A percentile compares a stretch with the other conserved stretches of the same genome.
phyloP scores from a whole-genome alignment of 2,797 vertebrate genomes.

The Acanthurus tractus region DNA sequence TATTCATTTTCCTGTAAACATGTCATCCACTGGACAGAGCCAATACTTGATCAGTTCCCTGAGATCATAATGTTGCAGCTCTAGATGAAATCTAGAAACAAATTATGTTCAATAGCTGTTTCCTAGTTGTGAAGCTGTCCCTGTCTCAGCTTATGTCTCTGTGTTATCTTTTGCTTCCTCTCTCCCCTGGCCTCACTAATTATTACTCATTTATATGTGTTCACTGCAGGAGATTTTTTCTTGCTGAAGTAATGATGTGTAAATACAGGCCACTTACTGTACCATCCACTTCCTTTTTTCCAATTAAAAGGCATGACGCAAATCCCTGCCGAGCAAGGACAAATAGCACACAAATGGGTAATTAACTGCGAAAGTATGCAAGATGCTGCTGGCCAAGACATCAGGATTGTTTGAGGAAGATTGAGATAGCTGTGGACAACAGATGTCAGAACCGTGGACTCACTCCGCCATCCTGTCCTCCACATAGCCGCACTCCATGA shows the following conservation, averaged over 20 bases:
- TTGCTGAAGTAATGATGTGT: constrained; percentile 66
- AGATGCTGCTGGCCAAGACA: constrained; percentile 35
- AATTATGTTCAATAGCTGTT: constrained; percentile 4
- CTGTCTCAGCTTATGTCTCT: not conserved
- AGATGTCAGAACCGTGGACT: constrained; percentile 2
- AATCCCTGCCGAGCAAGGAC: constrained; percentile 65
- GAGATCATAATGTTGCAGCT: constrained; percentile 24
- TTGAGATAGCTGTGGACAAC: constrained; percentile 12
- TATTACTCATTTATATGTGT: constrained; percentile 62
- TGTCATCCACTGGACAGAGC: not conserved
- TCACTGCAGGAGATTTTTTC: constrained; percentile 60
- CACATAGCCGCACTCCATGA: not conserved
- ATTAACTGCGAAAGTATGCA: constrained; percentile 50
- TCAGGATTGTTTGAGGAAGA: constrained; percentile 43
- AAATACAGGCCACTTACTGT: constrained; percentile 67
- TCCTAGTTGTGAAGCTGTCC: constrained; percentile 8
- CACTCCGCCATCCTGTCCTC: not conserved
- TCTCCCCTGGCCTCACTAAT: constrained; percentile 46
- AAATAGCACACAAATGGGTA: constrained; percentile 56
- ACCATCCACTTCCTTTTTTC: constrained; percentile 68
- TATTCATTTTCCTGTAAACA: constrained; percentile 13
- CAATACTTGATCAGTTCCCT: constrained; percentile 8
- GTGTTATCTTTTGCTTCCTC: not conserved
- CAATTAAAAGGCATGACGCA: constrained; percentile 68
- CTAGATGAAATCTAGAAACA: constrained; percentile 5